Evolutionary conservation across 53 echinoderm and acorn worm genomes (phyloP).

Genomic region (Antedon mediterranea): DNA sequence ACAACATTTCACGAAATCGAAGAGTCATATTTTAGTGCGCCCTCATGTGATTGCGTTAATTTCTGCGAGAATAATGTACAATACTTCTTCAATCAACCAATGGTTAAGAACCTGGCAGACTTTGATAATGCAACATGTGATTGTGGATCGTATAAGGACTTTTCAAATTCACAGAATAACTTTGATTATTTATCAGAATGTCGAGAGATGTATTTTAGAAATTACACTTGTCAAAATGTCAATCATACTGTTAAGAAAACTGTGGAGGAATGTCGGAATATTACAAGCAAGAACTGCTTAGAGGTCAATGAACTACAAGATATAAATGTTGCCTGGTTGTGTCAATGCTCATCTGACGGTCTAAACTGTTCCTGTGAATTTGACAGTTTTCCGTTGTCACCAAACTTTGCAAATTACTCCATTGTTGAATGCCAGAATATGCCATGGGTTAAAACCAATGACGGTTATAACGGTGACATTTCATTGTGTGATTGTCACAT

Average conservation of each 20-base stretch:
- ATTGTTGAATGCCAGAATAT: neutral
- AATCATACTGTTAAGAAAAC: conserved; percentile 13
- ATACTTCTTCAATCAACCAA: conserved; percentile 36
- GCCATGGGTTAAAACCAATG: neutral
- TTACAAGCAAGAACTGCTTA: neutral
- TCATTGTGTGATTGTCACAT: neutral
- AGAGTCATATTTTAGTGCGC: neutral
- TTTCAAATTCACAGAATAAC: neutral
- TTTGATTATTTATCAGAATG: conserved; percentile 24
- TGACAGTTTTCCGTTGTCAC: neutral
- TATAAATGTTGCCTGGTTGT: neutral
- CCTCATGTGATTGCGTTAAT: conserved; percentile 49
- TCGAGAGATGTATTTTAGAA: conserved; percentile 6
- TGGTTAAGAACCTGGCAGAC: conserved; percentile 12
- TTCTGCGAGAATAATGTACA: conserved; percentile 24
- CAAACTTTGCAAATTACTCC: neutral
- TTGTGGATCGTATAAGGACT: conserved; percentile 15
- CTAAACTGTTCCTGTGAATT: conserved; percentile 17
- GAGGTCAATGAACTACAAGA: neutral
- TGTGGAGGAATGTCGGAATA: neutral
- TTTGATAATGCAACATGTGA: conserved; percentile 27
- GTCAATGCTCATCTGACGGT: neutral
- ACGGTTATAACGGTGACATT: neutral
- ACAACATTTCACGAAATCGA: conserved; percentile 16
- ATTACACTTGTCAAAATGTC: conserved; percentile 34